Evolutionary conservation across 2,888 invertebrate species (phyloP), one percentile per base, ranked within the genome.

Genomic region (Lydus trimaculatus): DNA sequence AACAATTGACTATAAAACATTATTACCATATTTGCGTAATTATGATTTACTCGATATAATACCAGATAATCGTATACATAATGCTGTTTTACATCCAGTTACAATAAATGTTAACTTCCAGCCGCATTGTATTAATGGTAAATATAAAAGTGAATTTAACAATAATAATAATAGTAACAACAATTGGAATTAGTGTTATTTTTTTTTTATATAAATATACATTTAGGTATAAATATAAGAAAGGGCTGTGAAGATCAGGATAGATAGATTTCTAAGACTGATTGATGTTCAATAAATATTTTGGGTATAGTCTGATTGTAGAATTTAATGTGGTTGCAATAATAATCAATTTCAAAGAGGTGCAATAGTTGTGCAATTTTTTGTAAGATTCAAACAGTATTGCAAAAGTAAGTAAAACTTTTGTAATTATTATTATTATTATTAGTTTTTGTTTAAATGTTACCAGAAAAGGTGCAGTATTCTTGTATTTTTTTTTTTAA

Each of bases 101-200:
- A 95, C 94, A 67, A 96, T 96, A 70, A 94, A 94, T 82, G 96
- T 96, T n/a, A 93, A 94, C 85, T 95, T 94, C 76, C 83, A 85
- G 66, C 82, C 81, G 9, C 76, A 74, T 71, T 73, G 69, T 33
- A 64, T 66, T 28, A 70, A 67, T 61, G 69, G 71, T n/a, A 79
- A 79, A 65, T 79, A 75, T 65, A 78, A 78, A 66, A 72, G 67
- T 20, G 79, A 79, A 65, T 75, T 64, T 60, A 67, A 66, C 61
- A 76, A 73, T 61, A 70, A 71, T 58, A 72, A 74, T 73, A 72
- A 74, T n/a, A n/a, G n/a, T 64, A 72, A 71, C 65, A 39, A 48
- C 63, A 64, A 61, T 31, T 67, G 72, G 72, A 63, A 65, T 64
- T 72, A 61, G 63, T 59, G 63, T 52, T 59, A n/a, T 52, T 56